These are phyloP conservation scores for Parauchenoglanis ngamensis DNA, from an alignment of 2,797 vertebrate genomes.

Conservation along the genomic window DNA sequence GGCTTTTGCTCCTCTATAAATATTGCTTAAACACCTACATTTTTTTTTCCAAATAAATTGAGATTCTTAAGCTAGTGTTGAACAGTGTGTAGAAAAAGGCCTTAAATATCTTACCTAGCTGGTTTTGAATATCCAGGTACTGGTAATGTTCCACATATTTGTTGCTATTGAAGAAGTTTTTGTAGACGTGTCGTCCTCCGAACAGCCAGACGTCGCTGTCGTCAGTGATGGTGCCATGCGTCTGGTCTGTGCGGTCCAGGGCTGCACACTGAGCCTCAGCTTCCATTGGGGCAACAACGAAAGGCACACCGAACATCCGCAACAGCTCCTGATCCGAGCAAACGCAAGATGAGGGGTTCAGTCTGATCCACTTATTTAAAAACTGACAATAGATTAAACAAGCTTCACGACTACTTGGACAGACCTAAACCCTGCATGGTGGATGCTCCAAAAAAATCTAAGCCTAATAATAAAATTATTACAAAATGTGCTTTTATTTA, in stretches of 20 bases:
- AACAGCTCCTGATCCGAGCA: conserved; percentile 83
- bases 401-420: background rate
- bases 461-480: background rate
- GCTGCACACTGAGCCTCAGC: conserved; percentile 94
- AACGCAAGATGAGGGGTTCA: background rate
- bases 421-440: too few relatives aligned
- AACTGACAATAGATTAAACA: background rate
- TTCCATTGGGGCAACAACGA: conserved; percentile 90
- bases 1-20: background rate
- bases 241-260: conserved; percentile 88
- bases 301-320: conserved; percentile 90
- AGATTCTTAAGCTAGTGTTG: background rate
- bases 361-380: background rate
- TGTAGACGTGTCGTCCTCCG: conserved; percentile 93
- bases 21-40: background rate
- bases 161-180: conserved; percentile 94
- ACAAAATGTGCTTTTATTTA: background rate
- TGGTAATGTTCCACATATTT: conserved; percentile 93
- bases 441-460: background rate
- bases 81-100: background rate
- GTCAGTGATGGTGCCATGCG: conserved; percentile 94
- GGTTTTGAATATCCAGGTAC: conserved; percentile 86
- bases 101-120: conserved; percentile 81
- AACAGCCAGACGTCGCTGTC: conserved; percentile 98
- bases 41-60: background rate